phyloP scores from a whole-genome alignment of 2,797 vertebrate genomes.

The Nothura maculosa region DNA sequence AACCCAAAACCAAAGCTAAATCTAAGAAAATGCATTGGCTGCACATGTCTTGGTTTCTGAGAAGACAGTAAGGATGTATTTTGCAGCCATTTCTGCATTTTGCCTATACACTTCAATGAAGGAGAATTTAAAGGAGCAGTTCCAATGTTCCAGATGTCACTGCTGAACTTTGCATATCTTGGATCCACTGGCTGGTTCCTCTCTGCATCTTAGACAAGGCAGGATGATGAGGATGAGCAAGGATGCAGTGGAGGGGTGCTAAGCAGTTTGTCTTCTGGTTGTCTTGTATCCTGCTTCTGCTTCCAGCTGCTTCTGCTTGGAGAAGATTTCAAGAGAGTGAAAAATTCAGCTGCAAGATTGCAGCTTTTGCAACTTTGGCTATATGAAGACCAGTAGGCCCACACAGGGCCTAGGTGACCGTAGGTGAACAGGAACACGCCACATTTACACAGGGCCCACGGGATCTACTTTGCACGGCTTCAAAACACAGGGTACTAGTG shows the following conservation, averaged over 20 bases:
- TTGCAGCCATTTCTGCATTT: not conserved
- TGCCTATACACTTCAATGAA: not conserved
- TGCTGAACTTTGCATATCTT: not conserved
- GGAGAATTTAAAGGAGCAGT: not conserved
- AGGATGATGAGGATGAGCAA: not conserved
- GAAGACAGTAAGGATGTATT: not conserved
- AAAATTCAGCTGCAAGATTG: too few species aligned
- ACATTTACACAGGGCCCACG: too few species aligned
- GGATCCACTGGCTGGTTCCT: not conserved
- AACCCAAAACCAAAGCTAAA: not conserved
- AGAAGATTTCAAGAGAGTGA: too few species aligned
- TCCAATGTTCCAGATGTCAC: not conserved
- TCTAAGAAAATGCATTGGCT: not conserved
- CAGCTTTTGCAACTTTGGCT: too few species aligned
- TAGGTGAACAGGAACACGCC: too few species aligned
- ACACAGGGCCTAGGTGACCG: too few species aligned
- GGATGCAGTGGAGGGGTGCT: accelerated
- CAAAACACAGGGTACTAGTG: too few species aligned
- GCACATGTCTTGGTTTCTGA: not conserved
- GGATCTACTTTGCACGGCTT: too few species aligned
- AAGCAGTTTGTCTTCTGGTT: not conserved
- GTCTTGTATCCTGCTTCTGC: not conserved
- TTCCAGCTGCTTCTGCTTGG: not conserved
- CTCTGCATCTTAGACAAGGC: accelerated
- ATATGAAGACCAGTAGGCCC: too few species aligned